Evolutionary conservation across 2,113 vertebrate genomes (phyloP), one percentile per base, ranked within the genome.

Genomic region (Thunnus maccoyii): DNA sequence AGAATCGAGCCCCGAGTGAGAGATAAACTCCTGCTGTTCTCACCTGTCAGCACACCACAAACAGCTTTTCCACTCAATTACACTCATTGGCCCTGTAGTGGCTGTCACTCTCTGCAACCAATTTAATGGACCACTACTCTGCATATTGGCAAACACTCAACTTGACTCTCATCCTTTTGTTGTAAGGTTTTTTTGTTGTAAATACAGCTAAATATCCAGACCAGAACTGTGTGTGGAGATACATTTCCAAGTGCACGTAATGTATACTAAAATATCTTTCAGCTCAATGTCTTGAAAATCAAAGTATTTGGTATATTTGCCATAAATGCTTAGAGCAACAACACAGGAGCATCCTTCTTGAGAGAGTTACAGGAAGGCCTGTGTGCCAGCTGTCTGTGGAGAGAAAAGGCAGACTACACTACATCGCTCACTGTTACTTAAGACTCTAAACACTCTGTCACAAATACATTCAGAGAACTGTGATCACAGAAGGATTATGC

Each of bases 1-100:
- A 62, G 20, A 82, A 51, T 44, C 69, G 48, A 66, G 66, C 54
- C 78, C 27, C 20, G 6, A 82, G 71, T 44, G 74, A 67, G 61
- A 46, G 76, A 48, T 78, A 63, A 80, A 80, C 83, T 76, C 73
- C 54, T 76, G 67, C 76, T 84, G 72, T 76, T 75, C 56, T 88
- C 81, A 86, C 73, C 75, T 88, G 87, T 66, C 77, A 83, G 62
- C 80, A 54, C 14, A 50, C 46, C 83, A 46, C 63, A 86, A 78
- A 84, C 73, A 82, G 79, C 50, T 76, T 86, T 88, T 91, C 83
- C 87, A 81, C 81, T 85, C 78, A 67, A 75, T 88, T 89, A 63
- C 69, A 72, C 74, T 60, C 76, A 56, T 67, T 57, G 72, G 61
- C 58, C 20, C 72, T 78, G 55, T 18, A 65, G 76, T 63, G 63